These are phyloP conservation scores for Drosophila setifemur DNA, from an alignment of 1,140 invertebrate species.

Conservation along the genomic window DNA sequence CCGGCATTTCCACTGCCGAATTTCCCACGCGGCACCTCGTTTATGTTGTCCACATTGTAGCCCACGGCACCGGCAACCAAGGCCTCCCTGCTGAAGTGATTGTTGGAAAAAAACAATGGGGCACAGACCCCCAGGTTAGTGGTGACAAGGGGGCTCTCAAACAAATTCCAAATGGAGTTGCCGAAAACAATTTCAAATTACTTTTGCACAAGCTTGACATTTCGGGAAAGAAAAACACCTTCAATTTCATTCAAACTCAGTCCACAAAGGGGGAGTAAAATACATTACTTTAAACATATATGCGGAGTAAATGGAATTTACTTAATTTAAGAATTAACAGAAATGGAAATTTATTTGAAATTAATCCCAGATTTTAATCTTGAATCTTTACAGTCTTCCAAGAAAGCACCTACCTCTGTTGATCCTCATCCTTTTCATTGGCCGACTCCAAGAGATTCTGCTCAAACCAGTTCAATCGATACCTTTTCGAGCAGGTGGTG, in stretches of 20 bases:
- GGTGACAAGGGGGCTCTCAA: not conserved
- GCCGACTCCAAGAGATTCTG: constrained; percentile 83
- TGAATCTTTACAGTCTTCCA: too few species aligned
- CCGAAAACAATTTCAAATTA: not conserved
- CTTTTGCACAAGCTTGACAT: constrained; percentile 1
- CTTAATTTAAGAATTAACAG: not conserved
- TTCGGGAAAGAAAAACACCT: not conserved
- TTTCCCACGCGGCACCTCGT: constrained; percentile 69
- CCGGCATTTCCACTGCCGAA: constrained; percentile 54
- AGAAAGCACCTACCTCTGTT: constrained; percentile 76
- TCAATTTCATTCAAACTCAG: not conserved
- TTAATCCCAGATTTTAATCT: not conserved
- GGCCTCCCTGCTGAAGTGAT: constrained; percentile 78
- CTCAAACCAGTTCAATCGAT: constrained; percentile 84
- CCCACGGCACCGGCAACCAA: constrained; percentile 77
- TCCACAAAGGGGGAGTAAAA: not conserved
- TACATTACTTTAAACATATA: not conserved
- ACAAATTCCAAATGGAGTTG: not conserved
- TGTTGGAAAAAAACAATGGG: constrained; percentile 3
- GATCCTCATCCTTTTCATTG: constrained; percentile 78
- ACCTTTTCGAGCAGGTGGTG: constrained; percentile 83
- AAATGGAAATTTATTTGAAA: not conserved
- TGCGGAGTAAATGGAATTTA: too few species aligned
- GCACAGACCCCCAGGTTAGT: not conserved
- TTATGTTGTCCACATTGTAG: constrained; percentile 81